Percentiles rank a stretch among this genome's conserved stretches.
Conservation (phyloP, 2,888 invertebrate species). For the Thereva unica region DNA sequence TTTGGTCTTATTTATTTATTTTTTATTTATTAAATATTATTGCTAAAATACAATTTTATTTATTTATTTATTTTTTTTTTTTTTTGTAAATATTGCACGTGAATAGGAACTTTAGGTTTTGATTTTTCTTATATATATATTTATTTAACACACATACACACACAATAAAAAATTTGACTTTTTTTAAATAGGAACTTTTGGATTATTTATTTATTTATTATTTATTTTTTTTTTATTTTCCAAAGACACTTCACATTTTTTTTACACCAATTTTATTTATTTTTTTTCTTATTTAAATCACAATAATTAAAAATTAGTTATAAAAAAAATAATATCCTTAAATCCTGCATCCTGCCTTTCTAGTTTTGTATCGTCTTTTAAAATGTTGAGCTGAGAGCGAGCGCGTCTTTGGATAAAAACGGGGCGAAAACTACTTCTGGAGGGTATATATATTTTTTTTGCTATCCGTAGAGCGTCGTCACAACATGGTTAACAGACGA, state of each 20-base stretch:
- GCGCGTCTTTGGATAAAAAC: slow-evolving; percentile 43
- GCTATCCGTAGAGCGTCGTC: slow-evolving; percentile 35
- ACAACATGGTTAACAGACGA: slow-evolving; percentile 32
- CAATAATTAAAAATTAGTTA: no score
- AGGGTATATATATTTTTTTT: slow-evolving; percentile 39
- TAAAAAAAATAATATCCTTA: no score
- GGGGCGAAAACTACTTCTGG: slow-evolving; percentile 44
- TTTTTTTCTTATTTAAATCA: no score
- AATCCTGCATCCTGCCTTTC: no score
- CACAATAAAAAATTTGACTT: slow-evolving; percentile 34
- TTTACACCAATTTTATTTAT: no score
- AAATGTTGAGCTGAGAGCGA: no score
- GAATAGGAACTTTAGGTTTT: slow-evolving; percentile 35
- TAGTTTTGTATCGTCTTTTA: no score
- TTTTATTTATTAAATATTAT: slow-evolving; percentile 13
- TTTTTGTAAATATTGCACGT: slow-evolving; percentile 26
- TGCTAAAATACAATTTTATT: slow-evolving; percentile 18
- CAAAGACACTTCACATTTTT: no score
- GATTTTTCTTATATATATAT: slow-evolving; percentile 14
- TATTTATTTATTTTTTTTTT: background rate
- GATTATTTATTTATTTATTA: background rate
- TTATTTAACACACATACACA: background rate
- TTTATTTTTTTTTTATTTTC: no score
- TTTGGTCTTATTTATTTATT: background rate
- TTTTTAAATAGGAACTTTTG: slow-evolving; percentile 39